A percentile compares a stretch with the other conserved stretches of the same genome.
phyloP scores from a whole-genome alignment of 2,888 invertebrate species.

The Ptychoptera albimana region DNA sequence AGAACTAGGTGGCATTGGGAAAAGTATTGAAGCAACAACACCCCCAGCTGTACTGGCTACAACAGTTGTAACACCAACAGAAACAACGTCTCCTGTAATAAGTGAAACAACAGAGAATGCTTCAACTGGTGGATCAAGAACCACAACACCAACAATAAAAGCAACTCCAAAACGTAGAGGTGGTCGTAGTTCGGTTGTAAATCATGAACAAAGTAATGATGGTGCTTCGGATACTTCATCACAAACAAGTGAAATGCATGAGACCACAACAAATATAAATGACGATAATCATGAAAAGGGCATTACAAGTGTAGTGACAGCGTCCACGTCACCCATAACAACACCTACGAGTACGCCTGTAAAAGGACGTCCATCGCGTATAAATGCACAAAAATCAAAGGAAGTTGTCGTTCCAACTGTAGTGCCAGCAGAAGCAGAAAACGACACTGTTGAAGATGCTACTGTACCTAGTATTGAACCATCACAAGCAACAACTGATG shows the following conservation, averaged over 20 bases:
- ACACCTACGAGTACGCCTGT: no score
- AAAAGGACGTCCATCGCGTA: no score
- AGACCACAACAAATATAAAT: constrained; percentile 1
- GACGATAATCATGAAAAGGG: constrained; percentile 6
- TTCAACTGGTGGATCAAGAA: constrained; percentile 2
- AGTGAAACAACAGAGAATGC: no score
- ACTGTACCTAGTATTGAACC: neutral
- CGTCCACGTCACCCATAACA: no score
- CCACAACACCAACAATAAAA: constrained; percentile 6
- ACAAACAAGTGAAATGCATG: constrained; percentile 4
- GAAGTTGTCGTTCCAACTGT: neutral
- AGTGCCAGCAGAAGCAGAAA: neutral
- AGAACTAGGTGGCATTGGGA: no score
- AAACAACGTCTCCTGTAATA: constrained; percentile 1
- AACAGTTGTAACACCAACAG: no score
- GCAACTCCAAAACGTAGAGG: neutral
- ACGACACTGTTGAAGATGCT: constrained; percentile 1
- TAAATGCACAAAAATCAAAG: no score
- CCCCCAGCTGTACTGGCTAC: no score
- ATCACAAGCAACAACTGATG: constrained; percentile 2
- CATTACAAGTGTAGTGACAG: neutral
- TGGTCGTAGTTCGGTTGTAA: neutral
- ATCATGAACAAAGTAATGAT: neutral
- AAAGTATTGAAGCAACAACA: no score
- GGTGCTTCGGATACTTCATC: neutral